A percentile compares a stretch with the other conserved stretches of the same genome.
Evolutionary conservation across 2,797 vertebrate genomes (phyloP).

Genomic region (Xenopus petersii): DNA sequence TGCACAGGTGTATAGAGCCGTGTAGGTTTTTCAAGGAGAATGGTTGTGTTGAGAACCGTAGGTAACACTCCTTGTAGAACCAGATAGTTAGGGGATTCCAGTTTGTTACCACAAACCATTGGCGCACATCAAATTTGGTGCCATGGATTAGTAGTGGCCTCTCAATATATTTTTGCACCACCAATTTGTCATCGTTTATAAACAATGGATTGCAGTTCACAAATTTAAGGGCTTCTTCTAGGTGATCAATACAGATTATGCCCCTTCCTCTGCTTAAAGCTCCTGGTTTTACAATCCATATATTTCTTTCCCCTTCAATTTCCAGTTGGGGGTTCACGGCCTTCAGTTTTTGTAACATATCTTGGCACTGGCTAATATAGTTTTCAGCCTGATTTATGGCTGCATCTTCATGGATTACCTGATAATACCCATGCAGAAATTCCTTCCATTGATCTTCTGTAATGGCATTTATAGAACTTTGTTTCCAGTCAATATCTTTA

Average conservation of each 20-base stretch:
- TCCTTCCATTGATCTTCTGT: no score
- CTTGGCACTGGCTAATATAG: conserved; percentile 62
- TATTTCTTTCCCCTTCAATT: conserved; percentile 77
- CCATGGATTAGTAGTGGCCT: conserved; percentile 78
- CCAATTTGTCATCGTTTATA: conserved; percentile 68
- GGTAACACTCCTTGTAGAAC: conserved; percentile 88
- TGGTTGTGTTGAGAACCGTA: conserved; percentile 86
- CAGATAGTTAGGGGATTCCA: conserved; percentile 92
- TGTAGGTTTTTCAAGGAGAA: conserved; percentile 80
- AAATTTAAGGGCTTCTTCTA: conserved; percentile 78
- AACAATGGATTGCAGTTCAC: conserved; percentile 57
- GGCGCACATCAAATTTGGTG: conserved; percentile 91
- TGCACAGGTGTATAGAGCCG: no score
- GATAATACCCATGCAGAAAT: no score
- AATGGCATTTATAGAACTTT: no score
- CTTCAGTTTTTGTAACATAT: conserved; percentile 65
- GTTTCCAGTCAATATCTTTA: no score
- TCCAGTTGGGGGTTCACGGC: conserved; percentile 73
- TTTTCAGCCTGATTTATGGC: conserved; percentile 51
- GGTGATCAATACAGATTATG: conserved; percentile 72
- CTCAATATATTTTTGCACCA: conserved; percentile 93
- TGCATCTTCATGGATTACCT: conserved; percentile 50
- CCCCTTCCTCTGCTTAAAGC: conserved; percentile 86
- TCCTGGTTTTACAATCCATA: conserved; percentile 91
- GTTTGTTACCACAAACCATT: conserved; percentile 92